Conservation (phyloP, 2,797 vertebrate species). For the Enteromius unitaeniatus region DNA sequence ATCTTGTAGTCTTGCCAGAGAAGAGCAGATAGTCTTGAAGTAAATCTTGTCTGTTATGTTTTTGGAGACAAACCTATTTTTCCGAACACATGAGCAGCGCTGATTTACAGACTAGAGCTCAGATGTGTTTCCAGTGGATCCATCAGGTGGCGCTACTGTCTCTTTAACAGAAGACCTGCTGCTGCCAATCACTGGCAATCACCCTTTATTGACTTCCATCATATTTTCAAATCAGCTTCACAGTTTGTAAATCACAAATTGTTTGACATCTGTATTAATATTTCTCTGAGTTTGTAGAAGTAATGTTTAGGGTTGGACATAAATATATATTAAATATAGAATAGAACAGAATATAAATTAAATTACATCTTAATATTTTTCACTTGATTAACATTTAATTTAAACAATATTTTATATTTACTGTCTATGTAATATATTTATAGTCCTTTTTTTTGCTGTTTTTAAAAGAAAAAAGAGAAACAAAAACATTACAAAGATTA, state of each 20-base stretch:
- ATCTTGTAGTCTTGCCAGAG: background rate
- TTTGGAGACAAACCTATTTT: background rate
- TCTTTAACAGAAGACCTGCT: background rate
- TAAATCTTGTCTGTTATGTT: background rate
- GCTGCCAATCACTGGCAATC: background rate
- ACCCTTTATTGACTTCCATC: no score
- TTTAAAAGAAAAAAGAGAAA: background rate
- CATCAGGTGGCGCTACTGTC: constrained; percentile 27
- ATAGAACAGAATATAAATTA: background rate
- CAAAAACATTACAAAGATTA: background rate
- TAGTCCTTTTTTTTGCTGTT: background rate
- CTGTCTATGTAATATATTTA: background rate
- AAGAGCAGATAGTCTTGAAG: background rate
- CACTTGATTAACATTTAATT: background rate
- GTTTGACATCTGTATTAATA: background rate
- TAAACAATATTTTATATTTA: background rate
- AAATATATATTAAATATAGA: no score
- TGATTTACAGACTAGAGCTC: background rate
- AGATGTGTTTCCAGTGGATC: background rate
- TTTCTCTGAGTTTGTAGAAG: background rate
- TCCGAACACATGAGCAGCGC: background rate
- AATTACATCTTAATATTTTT: background rate
- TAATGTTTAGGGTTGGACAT: background rate
- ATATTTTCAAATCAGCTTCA: background rate
- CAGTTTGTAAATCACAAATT: background rate